Evolutionary conservation across 2,113 vertebrate genomes (phyloP).

Genomic region (Pionites leucogaster): DNA sequence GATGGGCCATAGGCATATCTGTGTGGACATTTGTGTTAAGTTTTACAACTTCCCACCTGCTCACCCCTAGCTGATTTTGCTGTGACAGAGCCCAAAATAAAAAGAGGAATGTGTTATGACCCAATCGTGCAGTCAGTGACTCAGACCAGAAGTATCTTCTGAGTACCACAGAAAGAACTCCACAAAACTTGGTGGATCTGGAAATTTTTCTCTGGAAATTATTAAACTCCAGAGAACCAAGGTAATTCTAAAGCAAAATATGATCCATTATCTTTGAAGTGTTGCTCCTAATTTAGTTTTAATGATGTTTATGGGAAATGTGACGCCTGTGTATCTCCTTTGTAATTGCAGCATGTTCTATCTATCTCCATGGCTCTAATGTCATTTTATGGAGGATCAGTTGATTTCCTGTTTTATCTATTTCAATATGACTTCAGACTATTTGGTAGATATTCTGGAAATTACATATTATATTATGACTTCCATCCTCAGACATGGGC

Average conservation of each 20-base stretch:
- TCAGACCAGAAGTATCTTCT: not conserved
- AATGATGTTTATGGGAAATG: slow-evolving; percentile 41
- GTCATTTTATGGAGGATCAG: not conserved
- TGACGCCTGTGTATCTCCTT: not conserved
- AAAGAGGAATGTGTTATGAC: not conserved
- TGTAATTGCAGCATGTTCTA: slow-evolving; percentile 2
- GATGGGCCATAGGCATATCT: not conserved
- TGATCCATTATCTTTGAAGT: not conserved
- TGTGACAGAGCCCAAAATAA: not conserved
- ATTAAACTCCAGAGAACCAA: slow-evolving; percentile 14
- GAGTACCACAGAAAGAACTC: not conserved
- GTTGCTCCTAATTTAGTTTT: slow-evolving; percentile 44
- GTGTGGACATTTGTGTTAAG: not conserved
- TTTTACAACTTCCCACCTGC: not conserved
- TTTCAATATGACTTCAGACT: not conserved
- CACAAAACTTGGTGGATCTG: not conserved
- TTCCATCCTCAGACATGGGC: not conserved
- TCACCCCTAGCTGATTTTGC: not conserved
- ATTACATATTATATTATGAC: not conserved
- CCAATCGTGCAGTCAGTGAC: not conserved
- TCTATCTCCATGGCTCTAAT: not conserved
- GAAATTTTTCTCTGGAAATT: not conserved
- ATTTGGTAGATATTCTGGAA: slow-evolving; percentile 4
- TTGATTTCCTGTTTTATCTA: slow-evolving; percentile 7
- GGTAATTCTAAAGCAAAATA: slow-evolving; percentile 16